phyloP scores from a whole-genome alignment of 2,113 vertebrate species.

The Onychorhynchus coronatus region DNA sequence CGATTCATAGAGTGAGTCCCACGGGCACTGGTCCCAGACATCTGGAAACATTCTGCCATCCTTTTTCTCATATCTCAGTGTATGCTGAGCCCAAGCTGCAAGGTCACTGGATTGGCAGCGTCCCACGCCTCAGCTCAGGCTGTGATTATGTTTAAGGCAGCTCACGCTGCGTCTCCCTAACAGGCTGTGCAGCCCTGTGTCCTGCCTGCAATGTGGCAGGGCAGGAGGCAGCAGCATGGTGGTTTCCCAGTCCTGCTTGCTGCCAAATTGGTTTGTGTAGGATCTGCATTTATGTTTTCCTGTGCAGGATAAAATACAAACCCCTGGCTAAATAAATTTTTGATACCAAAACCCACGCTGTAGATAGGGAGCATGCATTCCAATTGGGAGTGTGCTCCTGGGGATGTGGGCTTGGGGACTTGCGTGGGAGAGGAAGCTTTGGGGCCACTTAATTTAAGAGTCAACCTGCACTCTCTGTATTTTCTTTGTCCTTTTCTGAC shows the following conservation, averaged over 20 bases:
- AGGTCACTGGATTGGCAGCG: neutral
- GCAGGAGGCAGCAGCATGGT: neutral
- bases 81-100: neutral
- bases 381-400: neutral
- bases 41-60: neutral
- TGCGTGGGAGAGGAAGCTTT: neutral
- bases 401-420: neutral
- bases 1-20: neutral
- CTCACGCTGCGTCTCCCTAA: neutral
- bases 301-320: neutral
- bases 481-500: neutral
- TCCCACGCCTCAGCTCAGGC: neutral
- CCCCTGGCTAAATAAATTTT: too few relatives aligned
- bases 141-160: neutral
- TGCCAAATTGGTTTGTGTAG: neutral
- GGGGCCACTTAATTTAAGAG: neutral
- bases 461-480: neutral
- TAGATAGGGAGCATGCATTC: accelerated
- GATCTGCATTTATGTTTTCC: neutral
- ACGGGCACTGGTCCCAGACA: neutral
- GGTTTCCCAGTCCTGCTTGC: neutral
- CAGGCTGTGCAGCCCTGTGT: neutral
- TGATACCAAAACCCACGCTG: neutral
- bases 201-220: neutral
- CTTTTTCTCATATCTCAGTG: neutral